A percentile compares a stretch with the other conserved stretches of the same genome.
Evolutionary conservation across 2,888 invertebrate species (phyloP).

Genomic region (Aplocera efformata): DNA sequence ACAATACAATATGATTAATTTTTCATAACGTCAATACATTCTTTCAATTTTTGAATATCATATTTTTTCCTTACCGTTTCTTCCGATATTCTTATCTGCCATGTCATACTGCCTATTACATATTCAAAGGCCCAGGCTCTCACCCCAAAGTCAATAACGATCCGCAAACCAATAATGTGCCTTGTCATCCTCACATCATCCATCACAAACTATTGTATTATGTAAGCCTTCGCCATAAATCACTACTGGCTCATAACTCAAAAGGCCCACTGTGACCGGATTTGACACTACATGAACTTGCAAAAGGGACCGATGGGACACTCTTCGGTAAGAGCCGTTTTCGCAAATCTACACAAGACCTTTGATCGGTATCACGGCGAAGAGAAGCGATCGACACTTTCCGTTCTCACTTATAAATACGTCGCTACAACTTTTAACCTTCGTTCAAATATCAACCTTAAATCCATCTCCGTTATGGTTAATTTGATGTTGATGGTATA

Average conservation of each 20-base stretch:
- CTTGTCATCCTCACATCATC: constrained; percentile 46
- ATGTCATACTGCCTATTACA: too few species aligned
- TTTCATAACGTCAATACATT: too few species aligned
- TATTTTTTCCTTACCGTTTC: too few species aligned
- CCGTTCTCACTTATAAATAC: constrained; percentile 60
- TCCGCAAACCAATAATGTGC: constrained; percentile 51
- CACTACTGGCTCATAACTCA: constrained; percentile 57
- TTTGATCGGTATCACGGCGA: constrained; percentile 65
- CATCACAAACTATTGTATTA: constrained; percentile 56
- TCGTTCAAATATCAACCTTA: constrained; percentile 48
- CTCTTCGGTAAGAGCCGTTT: constrained; percentile 48
- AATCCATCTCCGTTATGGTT: constrained; percentile 14
- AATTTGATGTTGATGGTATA: constrained; percentile 3
- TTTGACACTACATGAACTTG: constrained; percentile 59
- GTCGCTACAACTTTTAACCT: constrained; percentile 31
- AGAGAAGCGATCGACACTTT: constrained; percentile 65
- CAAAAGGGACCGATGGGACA: constrained; percentile 60
- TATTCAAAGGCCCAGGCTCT: constrained; percentile 25
- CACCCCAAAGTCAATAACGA: constrained; percentile 39
- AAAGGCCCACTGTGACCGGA: constrained; percentile 44
- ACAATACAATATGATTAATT: too few species aligned
- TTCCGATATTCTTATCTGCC: too few species aligned
- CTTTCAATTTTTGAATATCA: too few species aligned
- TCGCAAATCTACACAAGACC: constrained; percentile 52
- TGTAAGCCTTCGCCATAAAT: constrained; percentile 54